phyloP scores from a whole-genome alignment of 1,140 invertebrate species.

The Neotoxoptera formosana region DNA sequence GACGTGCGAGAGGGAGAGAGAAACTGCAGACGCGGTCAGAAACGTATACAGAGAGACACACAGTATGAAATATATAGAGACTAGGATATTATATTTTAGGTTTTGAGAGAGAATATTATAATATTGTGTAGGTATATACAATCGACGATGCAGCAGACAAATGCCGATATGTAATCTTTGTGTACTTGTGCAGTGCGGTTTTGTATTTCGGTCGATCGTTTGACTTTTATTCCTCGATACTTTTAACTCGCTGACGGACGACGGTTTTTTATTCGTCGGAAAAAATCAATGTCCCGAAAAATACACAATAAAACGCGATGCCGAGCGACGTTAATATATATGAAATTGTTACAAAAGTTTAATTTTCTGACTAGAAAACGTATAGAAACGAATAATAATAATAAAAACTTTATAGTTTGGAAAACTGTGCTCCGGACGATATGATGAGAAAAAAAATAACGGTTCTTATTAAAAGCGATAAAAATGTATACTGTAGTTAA shows the following conservation, averaged over 20 bases:
- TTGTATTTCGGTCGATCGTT: conserved; percentile 13
- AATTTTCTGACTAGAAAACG: not conserved
- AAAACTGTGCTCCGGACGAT: not conserved
- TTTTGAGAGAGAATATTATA: not conserved
- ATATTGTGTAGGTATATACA: no score
- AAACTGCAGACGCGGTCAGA: not conserved
- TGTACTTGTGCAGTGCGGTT: not conserved
- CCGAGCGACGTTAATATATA: not conserved
- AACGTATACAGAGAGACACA: not conserved
- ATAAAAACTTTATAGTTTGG: not conserved
- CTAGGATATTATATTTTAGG: not conserved
- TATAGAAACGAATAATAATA: conserved; percentile 16
- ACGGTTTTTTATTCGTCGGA: not conserved
- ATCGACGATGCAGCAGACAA: not conserved
- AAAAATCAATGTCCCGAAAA: not conserved
- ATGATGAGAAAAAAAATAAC: not conserved
- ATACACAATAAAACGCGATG: not conserved
- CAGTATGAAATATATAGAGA: not conserved
- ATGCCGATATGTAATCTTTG: not conserved
- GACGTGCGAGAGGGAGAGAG: not conserved
- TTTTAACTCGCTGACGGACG: not conserved
- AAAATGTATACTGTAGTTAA: not conserved
- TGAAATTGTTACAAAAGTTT: conserved; percentile 18
- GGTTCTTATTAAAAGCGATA: conserved; percentile 26
- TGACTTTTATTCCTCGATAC: not conserved